phyloP scores from a whole-genome alignment of 2,888 invertebrate species.

The Eupithecia exiguata region DNA sequence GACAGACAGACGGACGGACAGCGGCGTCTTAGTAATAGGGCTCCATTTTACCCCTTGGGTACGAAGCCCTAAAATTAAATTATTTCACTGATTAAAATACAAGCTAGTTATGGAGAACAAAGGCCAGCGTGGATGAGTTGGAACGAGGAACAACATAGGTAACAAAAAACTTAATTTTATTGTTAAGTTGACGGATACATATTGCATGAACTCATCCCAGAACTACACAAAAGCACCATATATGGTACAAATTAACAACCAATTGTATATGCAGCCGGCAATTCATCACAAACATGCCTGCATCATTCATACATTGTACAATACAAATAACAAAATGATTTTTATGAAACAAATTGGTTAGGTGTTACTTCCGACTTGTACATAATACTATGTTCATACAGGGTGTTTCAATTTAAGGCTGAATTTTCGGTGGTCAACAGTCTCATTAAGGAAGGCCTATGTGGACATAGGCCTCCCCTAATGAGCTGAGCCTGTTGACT shows the following conservation, averaged over 20 bases:
- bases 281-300: constrained; percentile 27
- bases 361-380: constrained; percentile 1
- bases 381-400: not conserved
- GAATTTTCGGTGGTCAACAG: no score
- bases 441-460: no score
- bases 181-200: not conserved
- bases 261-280: constrained; percentile 33
- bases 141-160: not conserved
- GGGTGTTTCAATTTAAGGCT: no score
- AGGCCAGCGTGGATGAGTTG: not conserved
- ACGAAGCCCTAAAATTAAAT: no score
- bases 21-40: no score
- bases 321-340: constrained; percentile 9
- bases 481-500: no score
- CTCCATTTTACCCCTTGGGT: no score
- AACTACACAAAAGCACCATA: constrained; percentile 37
- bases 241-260: constrained; percentile 41
- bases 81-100: not conserved
- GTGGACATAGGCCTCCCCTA: no score
- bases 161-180: not conserved
- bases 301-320: constrained; percentile 20
- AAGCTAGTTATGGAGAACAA: not conserved
- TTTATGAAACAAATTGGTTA: not conserved
- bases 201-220: constrained; percentile 10
- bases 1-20: no score